Evolutionary conservation across 2,113 vertebrate genomes (phyloP).

Genomic region (Podarcis raffonei): DNA sequence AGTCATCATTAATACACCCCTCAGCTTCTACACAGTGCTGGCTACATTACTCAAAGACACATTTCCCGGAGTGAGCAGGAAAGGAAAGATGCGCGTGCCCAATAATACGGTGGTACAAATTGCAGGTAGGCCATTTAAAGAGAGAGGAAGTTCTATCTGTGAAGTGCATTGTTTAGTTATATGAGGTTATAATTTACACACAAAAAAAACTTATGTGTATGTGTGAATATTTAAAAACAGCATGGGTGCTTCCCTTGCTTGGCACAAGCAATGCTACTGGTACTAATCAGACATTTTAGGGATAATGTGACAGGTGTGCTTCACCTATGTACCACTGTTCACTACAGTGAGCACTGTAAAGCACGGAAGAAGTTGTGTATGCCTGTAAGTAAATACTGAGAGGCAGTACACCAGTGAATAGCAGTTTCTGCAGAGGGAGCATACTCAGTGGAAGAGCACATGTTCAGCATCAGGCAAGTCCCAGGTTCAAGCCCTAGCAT

Average conservation of each 20-base stretch:
- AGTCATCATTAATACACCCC: conserved; percentile 65
- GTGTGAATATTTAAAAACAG: not conserved
- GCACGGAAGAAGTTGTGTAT: not conserved
- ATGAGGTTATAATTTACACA: not conserved
- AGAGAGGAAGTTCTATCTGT: not conserved
- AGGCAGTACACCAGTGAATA: not conserved
- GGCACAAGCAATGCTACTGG: not conserved
- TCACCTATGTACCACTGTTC: not conserved
- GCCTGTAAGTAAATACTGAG: not conserved
- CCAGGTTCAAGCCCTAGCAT: not conserved
- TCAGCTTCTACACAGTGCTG: conserved; percentile 50
- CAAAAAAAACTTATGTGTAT: not conserved
- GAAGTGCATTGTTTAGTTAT: not conserved
- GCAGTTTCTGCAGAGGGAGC: not conserved
- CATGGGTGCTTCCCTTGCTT: not conserved
- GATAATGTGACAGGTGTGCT: not conserved
- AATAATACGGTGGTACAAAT: not conserved
- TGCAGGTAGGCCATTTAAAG: not conserved
- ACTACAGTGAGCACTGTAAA: not conserved
- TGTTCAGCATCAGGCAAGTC: not conserved
- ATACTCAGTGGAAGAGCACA: not conserved
- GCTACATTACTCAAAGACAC: conserved; percentile 59
- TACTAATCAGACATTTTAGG: not conserved
- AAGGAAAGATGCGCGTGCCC: not conserved
- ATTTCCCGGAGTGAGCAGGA: conserved; percentile 35